Conservation (phyloP, 2,113 vertebrate genomes). For the Gopherus evgoodei region DNA sequence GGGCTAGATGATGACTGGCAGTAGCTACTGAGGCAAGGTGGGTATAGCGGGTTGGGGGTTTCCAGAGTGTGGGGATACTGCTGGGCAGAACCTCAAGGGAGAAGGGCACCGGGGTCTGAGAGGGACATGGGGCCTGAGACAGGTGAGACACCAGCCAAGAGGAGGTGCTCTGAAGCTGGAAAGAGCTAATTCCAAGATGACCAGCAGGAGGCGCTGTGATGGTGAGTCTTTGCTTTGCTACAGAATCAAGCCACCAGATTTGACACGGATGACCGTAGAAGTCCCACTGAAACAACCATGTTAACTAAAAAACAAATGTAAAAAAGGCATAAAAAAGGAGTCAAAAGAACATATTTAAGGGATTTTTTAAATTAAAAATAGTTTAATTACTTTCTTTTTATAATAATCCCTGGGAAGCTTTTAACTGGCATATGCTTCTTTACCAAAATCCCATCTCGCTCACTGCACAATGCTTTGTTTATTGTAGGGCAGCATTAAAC, state of each 20-base stretch:
- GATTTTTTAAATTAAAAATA: background rate
- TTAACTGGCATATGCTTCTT: background rate
- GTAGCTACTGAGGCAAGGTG: too few relatives aligned
- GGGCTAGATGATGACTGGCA: too few relatives aligned
- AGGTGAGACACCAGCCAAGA: too few relatives aligned
- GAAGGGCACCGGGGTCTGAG: too few relatives aligned
- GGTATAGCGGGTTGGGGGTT: too few relatives aligned
- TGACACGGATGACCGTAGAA: accelerated
- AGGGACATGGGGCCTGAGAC: too few relatives aligned
- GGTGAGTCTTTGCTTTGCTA: too few relatives aligned
- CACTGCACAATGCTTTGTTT: background rate
- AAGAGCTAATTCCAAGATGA: too few relatives aligned
- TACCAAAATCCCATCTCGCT: background rate
- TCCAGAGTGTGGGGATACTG: too few relatives aligned
- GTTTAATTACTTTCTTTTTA: background rate
- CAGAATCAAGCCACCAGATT: background rate
- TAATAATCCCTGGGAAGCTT: background rate
- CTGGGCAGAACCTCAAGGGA: too few relatives aligned
- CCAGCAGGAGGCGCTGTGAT: too few relatives aligned
- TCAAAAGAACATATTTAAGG: background rate
- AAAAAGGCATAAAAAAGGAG: background rate
- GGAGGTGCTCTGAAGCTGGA: too few relatives aligned
- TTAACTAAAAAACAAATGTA: background rate
- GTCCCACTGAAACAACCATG: accelerated
- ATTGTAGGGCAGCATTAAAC: accelerated